These are phyloP conservation scores for Microhierax caerulescens DNA, from an alignment of 2,797 vertebrate genomes.

Conservation along the genomic window DNA sequence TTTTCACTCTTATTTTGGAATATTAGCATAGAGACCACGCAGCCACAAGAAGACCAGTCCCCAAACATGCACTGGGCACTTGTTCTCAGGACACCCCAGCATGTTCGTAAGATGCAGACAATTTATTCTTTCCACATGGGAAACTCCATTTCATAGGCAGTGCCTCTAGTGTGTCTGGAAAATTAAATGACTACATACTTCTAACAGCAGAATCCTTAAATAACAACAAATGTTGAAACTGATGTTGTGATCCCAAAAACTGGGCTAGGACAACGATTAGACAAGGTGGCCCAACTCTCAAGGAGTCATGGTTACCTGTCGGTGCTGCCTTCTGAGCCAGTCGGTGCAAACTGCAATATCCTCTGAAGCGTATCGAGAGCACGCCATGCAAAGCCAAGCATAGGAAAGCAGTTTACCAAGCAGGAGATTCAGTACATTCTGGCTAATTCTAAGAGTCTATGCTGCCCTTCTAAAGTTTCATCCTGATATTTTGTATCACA, in stretches of 20 bases:
- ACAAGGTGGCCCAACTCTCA: not conserved
- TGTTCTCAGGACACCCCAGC: not conserved
- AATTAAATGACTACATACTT: not conserved
- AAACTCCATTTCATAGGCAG: not conserved
- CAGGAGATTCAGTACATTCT: not conserved
- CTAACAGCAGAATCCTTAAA: not conserved
- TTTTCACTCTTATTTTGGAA: not conserved
- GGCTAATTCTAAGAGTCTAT: not conserved
- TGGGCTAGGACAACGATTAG: not conserved
- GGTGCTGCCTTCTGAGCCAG: not conserved
- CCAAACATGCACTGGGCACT: not conserved
- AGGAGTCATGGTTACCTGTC: not conserved
- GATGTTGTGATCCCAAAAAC: not conserved
- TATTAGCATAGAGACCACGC: not conserved
- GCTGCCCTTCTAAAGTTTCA: not conserved
- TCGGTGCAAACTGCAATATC: not conserved
- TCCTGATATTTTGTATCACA: not conserved
- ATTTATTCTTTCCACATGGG: not conserved
- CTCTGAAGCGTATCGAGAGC: not conserved
- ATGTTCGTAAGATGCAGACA: not conserved
- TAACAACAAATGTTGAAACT: not conserved
- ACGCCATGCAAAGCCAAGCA: not conserved
- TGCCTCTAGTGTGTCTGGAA: not conserved
- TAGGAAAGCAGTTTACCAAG: not conserved
- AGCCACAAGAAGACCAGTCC: not conserved